Evolutionary conservation across 2,888 invertebrate genomes (phyloP).

Genomic region (Monochamus alternatus): DNA sequence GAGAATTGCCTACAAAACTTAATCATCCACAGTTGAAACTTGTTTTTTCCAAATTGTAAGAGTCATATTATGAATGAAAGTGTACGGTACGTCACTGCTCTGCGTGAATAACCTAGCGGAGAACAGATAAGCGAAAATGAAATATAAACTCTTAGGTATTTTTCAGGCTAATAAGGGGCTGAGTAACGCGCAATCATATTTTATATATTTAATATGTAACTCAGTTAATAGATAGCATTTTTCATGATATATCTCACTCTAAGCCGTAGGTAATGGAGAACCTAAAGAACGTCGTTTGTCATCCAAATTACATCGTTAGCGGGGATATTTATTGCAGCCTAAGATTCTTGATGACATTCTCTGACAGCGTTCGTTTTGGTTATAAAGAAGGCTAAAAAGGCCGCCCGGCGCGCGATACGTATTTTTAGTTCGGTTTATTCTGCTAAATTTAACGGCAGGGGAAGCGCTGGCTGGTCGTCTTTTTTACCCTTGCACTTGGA

Average conservation of each 20-base stretch:
- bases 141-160: constrained; percentile 34
- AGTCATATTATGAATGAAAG: background rate
- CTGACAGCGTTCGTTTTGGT: constrained; percentile 27
- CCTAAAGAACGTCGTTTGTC: constrained; percentile 48
- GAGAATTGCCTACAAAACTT: too few species aligned
- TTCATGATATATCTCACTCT: constrained; percentile 38
- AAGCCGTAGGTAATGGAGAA: constrained; percentile 38
- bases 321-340: constrained; percentile 45
- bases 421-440: constrained; percentile 37
- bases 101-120: background rate
- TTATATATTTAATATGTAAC: constrained; percentile 40
- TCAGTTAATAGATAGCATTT: constrained; percentile 39
- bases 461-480: background rate
- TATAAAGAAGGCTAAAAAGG: constrained; percentile 32
- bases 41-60: too few species aligned
- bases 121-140: constrained; percentile 24
- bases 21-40: too few species aligned
- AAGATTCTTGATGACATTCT: constrained; percentile 38
- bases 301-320: constrained; percentile 49
- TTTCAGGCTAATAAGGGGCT: constrained; percentile 32
- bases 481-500: background rate
- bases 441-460: constrained; percentile 30
- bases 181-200: constrained; percentile 31
- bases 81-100: background rate
- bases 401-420: background rate